phyloP scores from a whole-genome alignment of 1,140 invertebrate species.

The Calliopsis andreniformis region DNA sequence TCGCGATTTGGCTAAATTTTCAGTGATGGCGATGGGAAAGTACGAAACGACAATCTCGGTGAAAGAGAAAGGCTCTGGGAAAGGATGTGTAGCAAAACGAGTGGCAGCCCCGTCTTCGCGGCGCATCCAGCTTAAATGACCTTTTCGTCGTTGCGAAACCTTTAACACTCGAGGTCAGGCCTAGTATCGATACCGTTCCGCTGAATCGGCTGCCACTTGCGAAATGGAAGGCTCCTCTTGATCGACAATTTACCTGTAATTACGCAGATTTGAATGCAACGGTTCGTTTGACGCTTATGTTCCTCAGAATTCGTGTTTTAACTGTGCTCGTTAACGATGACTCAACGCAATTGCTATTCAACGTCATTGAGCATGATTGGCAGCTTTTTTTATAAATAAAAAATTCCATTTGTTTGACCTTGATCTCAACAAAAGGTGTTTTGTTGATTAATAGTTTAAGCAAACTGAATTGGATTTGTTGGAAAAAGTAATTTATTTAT shows the following conservation, averaged over 20 bases:
- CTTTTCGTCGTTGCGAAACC: constrained; percentile 61
- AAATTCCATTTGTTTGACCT: not conserved
- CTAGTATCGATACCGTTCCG: constrained; percentile 24
- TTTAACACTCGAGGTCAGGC: constrained; percentile 42
- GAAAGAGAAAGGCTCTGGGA: constrained; percentile 65
- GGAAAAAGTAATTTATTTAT: too few relatives aligned
- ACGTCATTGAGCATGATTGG: not conserved
- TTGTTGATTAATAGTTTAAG: too few relatives aligned
- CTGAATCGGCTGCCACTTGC: constrained; percentile 15
- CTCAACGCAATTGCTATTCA: not conserved
- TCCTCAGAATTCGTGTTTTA: not conserved
- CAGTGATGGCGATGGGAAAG: constrained; percentile 35
- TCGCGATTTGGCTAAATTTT: too few relatives aligned
- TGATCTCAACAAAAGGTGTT: not conserved
- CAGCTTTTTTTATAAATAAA: not conserved
- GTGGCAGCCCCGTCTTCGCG: constrained; percentile 32
- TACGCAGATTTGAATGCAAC: constrained; percentile 2
- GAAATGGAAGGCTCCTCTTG: not conserved
- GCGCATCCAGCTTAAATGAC: constrained; percentile 56
- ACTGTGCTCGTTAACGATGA: not conserved
- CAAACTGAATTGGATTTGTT: too few relatives aligned
- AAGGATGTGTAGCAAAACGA: constrained; percentile 55
- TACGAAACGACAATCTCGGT: constrained; percentile 15
- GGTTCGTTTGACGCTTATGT: not conserved
- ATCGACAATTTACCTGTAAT: constrained; percentile 10